Base-by-base conservation (phyloP, 2,888 invertebrate species). In the Caenorhabditis plicata region DNA sequence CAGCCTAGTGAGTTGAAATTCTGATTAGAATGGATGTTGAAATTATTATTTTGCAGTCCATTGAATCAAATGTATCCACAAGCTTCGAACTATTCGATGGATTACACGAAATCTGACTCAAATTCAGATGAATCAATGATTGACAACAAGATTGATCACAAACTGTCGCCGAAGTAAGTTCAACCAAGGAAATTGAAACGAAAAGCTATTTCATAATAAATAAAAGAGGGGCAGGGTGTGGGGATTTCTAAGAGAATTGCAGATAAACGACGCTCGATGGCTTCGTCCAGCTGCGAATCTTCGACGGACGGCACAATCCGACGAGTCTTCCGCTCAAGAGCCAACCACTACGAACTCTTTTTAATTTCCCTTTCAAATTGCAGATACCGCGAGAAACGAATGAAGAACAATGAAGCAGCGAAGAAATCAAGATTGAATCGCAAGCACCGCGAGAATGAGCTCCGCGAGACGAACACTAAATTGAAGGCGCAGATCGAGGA, bases 321-420 rank as follows among this genome's bases (percentile, higher is more conserved):
- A 41, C 41, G 41, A n/a, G 19, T 19, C 35, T 45, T 11, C 23
- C n/a, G n/a, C n/a, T n/a, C n/a, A n/a, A n/a, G n/a, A n/a, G n/a
- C n/a, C n/a, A n/a, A n/a, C n/a, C n/a, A n/a, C n/a, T n/a, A n/a
- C n/a, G n/a, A n/a, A n/a, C n/a, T n/a, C n/a, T n/a, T n/a, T n/a
- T n/a, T n/a, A n/a, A n/a, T n/a, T n/a, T n/a, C n/a, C n/a, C n/a
- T n/a, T n/a, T n/a, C n/a, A n/a, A n/a, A n/a, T n/a, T 65, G 23
- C 51, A 68, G 67, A 22, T 71, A 73, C 33, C 42, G 42, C 36
- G 64, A 64, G 51, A 61, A 68, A 26, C 49, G 74, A 26, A 31
- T 15, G 4, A 56, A 65, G 38, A 74, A 74, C 51, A 74, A 74
- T 45, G 62, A 64, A 36, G 74, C 74, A n/a, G 74, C 74, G 13